phyloP scores from a whole-genome alignment of 1,140 invertebrate genomes.

The Cryptotermes secundus region DNA sequence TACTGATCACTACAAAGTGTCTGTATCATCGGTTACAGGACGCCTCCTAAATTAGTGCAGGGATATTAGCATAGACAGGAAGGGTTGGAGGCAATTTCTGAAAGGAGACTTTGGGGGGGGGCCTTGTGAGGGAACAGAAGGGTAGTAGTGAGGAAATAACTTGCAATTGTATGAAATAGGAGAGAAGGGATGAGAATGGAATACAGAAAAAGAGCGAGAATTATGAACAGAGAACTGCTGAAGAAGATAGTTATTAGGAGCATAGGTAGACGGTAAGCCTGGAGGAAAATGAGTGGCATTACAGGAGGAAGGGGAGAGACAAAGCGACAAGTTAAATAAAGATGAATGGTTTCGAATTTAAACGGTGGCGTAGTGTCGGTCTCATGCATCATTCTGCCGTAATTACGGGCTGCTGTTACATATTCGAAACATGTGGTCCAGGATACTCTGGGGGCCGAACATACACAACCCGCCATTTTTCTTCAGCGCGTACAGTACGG shows the following conservation, averaged over 20 bases:
- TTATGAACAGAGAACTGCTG: neutral
- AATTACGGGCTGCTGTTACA: neutral
- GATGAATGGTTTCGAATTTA: conserved; percentile 17
- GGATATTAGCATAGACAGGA: neutral
- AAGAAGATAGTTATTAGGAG: conserved; percentile 13
- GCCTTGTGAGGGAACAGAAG: no score
- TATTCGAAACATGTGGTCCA: neutral
- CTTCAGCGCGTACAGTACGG: neutral
- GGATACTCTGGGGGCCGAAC: neutral
- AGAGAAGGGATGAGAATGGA: neutral
- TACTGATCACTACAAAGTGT: neutral
- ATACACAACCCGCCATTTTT: neutral
- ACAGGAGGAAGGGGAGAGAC: neutral
- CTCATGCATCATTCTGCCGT: neutral
- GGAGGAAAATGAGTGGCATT: neutral
- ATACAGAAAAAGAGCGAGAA: neutral
- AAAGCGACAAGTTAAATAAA: conserved; percentile 9
- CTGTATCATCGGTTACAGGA: neutral
- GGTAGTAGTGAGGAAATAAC: neutral
- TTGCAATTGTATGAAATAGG: neutral
- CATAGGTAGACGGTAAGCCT: neutral
- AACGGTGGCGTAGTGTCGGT: neutral
- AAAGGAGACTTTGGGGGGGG: no score
- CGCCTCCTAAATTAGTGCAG: neutral
- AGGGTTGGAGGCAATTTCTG: neutral